Evolutionary conservation across 2,113 vertebrate genomes (phyloP).

Genomic region (Illadopsis cleaveri): DNA sequence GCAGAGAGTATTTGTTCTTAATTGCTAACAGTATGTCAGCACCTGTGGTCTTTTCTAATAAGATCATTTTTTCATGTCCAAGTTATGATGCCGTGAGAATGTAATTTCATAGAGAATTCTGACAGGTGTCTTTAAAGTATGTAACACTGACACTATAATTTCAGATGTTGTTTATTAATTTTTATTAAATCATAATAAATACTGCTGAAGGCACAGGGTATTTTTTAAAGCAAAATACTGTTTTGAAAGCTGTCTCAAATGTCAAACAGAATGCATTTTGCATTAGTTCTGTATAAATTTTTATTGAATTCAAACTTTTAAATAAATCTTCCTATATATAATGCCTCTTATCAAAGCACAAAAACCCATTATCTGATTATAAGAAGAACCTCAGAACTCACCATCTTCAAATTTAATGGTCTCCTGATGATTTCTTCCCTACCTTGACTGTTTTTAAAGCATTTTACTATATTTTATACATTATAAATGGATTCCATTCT

Average conservation of each 20-base stretch:
- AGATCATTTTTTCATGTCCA: neutral
- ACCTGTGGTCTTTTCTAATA: neutral
- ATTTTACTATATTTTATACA: constrained; percentile 80
- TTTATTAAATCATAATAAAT: constrained; percentile 67
- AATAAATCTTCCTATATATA: constrained; percentile 75
- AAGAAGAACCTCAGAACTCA: constrained; percentile 74
- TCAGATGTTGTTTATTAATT: constrained; percentile 59
- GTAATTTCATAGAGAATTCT: neutral
- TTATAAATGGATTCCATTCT: constrained; percentile 83
- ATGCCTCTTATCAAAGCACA: constrained; percentile 75
- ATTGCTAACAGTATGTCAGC: neutral
- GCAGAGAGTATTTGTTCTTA: neutral
- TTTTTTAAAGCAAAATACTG: constrained; percentile 27
- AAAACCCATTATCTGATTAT: constrained; percentile 75
- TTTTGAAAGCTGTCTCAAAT: constrained; percentile 69
- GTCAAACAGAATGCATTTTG: constrained; percentile 70
- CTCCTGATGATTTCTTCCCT: constrained; percentile 69
- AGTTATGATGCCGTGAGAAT: neutral
- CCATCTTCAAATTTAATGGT: constrained; percentile 79
- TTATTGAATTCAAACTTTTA: constrained; percentile 77
- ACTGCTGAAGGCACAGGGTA: neutral
- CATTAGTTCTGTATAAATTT: constrained; percentile 69
- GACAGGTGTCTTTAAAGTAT: constrained; percentile 13
- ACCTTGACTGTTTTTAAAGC: constrained; percentile 75
- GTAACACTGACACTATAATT: neutral